Conservation (phyloP, 2,113 vertebrate species). For the Vanacampus margaritifer region DNA sequence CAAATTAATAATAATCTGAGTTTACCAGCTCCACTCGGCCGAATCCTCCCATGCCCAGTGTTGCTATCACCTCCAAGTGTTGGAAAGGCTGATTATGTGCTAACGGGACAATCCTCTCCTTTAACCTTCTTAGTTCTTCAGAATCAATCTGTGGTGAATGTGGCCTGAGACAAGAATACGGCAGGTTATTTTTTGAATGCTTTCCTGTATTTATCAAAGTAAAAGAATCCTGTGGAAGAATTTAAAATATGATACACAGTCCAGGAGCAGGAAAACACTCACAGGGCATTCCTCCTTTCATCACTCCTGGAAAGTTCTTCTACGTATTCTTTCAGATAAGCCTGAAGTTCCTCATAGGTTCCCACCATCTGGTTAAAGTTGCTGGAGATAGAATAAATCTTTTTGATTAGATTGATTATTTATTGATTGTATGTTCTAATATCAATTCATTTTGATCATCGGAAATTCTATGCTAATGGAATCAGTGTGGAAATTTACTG, state of each 20-base stretch:
- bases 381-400: conserved; percentile 51
- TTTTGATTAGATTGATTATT: background rate
- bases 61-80: conserved; percentile 83
- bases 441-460: background rate
- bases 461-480: background rate
- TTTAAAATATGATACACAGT: background rate
- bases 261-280: conserved; percentile 23
- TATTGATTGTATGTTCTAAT: background rate
- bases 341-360: conserved; percentile 89
- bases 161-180: conserved; percentile 41
- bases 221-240: background rate
- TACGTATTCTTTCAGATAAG: conserved; percentile 85
- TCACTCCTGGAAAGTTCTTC: conserved; percentile 82
- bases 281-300: conserved; percentile 79
- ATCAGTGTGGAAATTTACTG: no score
- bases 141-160: conserved; percentile 53
- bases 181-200: background rate
- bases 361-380: conserved; percentile 93
- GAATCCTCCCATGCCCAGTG: conserved; percentile 91
- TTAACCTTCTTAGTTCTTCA: conserved; percentile 70
- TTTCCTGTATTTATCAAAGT: background rate
- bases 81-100: conserved; percentile 77
- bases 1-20: background rate
- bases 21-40: conserved; percentile 94
- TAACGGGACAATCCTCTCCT: conserved; percentile 79